Base-by-base conservation (phyloP, 2,113 vertebrate genomes). In the Ammodytes dubius region DNA sequence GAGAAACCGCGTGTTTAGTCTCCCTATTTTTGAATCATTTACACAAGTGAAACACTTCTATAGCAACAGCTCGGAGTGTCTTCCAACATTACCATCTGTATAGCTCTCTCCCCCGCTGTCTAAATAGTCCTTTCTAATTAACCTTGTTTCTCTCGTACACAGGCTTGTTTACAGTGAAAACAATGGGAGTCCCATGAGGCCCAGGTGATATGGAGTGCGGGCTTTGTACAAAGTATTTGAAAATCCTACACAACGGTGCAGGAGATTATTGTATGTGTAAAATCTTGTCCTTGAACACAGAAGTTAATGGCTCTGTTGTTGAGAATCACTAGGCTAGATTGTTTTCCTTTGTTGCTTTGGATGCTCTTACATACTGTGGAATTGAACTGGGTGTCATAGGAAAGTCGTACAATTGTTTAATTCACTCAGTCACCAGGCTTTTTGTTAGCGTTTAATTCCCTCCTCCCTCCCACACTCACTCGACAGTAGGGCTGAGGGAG, bases 61-160 rank as follows among this genome's bases (percentile, higher is more conserved):
- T 79, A 74, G 83, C 69, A 87, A 88, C 70, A 81, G 74, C 90
- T 90, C 1, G 54, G 40, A 89, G 85, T 86, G 35, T 85, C 88
- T 69, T 79, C 60, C 86, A 82, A 70, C 74, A 81, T 73, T 63
- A 75, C 80, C 88, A 91, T 93, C 88, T 88, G 89, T 78, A 84
- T 50, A 52, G 60, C 70, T 75, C 81, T 64, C 81, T 49, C 87
- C 70, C 85, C 80, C 6, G 68, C 85, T 88, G 82, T 82, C 88
- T 91, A 87, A 91, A 91, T 67, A 84, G 74, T 84, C 83, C 72
- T 84, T 83, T 87, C 83, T 91, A 90, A 92, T 94, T 92, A 93
- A 92, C 86, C 89, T 87, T 86, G 76, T 86, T 93, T 88, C 78
- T 67, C 82, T 87, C 79, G 47, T 73, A 83, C 82, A 76, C 61